Conservation (phyloP, 2,797 vertebrate species). For the Poeciliopsis paucimaculata region DNA sequence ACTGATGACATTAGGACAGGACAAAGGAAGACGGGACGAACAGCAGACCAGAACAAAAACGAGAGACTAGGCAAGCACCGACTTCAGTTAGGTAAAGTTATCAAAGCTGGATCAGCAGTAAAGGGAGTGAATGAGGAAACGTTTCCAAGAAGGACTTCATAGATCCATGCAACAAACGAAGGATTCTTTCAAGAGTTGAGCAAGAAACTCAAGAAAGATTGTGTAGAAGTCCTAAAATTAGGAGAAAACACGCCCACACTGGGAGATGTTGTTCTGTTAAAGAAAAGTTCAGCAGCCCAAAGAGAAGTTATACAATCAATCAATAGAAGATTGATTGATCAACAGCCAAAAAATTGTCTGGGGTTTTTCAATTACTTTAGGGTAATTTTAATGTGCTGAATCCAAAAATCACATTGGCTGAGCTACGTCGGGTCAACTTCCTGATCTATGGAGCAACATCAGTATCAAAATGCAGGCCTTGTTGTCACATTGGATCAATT, state of each 20-base stretch:
- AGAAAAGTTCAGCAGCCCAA: slow-evolving; percentile 23
- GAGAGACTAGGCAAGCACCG: neutral
- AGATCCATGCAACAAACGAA: slow-evolving; percentile 17
- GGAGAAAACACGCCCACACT: neutral
- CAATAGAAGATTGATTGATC: neutral
- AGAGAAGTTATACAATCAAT: slow-evolving; percentile 8
- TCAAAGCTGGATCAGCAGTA: neutral
- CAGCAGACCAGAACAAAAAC: slow-evolving; percentile 17
- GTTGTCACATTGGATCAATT: too few relatives aligned
- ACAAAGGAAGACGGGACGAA: slow-evolving; percentile 8
- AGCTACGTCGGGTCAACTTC: too few relatives aligned
- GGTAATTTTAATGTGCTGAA: too few relatives aligned
- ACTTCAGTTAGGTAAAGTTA: neutral
- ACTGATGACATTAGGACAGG: slow-evolving; percentile 20
- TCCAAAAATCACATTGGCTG: too few relatives aligned
- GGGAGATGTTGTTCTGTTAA: slow-evolving; percentile 20
- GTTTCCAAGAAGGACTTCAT: slow-evolving; percentile 19
- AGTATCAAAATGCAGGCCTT: too few relatives aligned
- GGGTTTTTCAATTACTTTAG: neutral
- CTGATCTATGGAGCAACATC: too few relatives aligned
- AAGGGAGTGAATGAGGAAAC: neutral
- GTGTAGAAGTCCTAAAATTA: neutral
- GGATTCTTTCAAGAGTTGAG: neutral
- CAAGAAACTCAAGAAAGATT: neutral
- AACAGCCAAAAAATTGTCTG: too few relatives aligned